Conservation (phyloP, 2,888 invertebrate genomes). For the Cantharis rufa region DNA sequence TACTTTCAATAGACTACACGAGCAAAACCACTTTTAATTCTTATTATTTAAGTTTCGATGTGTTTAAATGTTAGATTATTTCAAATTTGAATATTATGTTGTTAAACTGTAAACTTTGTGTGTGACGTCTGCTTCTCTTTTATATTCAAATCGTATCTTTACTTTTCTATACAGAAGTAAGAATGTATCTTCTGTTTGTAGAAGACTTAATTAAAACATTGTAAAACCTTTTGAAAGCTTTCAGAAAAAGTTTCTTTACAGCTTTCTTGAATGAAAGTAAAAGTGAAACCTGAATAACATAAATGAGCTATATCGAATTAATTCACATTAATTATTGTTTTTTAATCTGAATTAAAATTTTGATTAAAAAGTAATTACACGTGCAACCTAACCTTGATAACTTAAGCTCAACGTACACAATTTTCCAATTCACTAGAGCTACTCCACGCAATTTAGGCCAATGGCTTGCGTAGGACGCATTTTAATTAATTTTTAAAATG, state of each 20-base stretch:
- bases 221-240: not conserved
- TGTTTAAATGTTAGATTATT: too few relatives aligned
- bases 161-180: not conserved
- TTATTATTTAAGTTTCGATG: too few relatives aligned
- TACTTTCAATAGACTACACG: too few relatives aligned
- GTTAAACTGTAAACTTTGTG: too few relatives aligned
- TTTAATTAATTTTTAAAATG: not conserved
- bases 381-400: not conserved
- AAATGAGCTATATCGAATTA: not conserved
- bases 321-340: not conserved
- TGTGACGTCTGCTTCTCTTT: not conserved
- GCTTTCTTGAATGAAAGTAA: too few relatives aligned
- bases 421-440: not conserved
- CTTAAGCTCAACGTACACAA: not conserved
- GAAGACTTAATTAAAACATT: not conserved
- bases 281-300: not conserved
- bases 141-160: not conserved
- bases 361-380: not conserved
- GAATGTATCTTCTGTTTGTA: not conserved
- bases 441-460: not conserved
- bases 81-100: too few relatives aligned
- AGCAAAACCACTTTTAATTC: too few relatives aligned
- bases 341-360: not conserved
- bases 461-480: not conserved
- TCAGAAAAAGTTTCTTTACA: not conserved